phyloP scores from a whole-genome alignment of 2,113 vertebrate genomes.

The Saguinus imperator region DNA sequence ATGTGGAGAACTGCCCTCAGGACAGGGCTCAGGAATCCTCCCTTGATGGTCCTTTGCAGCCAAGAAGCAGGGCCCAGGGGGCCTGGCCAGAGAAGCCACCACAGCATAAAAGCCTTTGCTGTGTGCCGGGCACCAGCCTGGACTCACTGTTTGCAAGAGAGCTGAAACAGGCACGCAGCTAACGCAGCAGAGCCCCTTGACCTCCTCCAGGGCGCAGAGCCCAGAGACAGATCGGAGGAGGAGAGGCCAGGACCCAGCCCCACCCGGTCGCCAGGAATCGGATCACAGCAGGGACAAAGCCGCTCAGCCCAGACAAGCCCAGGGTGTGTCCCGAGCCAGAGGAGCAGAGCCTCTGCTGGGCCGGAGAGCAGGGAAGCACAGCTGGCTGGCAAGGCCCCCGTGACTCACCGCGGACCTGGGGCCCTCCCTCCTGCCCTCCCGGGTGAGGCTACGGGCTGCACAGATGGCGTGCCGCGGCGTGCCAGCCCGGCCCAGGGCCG shows the following conservation, averaged over 20 bases:
- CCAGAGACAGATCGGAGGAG: background rate
- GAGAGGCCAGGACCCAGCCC: background rate
- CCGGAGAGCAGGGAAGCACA: constrained; percentile 17
- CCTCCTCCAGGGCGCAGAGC: background rate
- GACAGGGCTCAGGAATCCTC: too few species aligned
- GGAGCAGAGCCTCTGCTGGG: background rate
- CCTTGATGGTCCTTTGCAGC: background rate
- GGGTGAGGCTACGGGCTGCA: constrained; percentile 57
- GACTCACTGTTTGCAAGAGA: background rate
- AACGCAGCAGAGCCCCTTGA: background rate
- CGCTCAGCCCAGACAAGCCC: background rate
- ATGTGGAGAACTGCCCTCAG: background rate
- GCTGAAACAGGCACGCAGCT: background rate
- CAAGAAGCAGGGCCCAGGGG: background rate
- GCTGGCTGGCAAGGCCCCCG: constrained; percentile 50
- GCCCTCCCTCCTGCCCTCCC: constrained; percentile 64
- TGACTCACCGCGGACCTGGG: constrained; percentile 73
- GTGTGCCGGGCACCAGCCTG: background rate
- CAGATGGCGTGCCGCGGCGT: constrained; percentile 57
- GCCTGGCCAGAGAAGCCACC: background rate
- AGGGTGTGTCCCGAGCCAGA: constrained; percentile 54
- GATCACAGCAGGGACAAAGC: background rate
- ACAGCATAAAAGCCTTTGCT: background rate
- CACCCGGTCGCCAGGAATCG: background rate
- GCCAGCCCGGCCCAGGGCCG: constrained; percentile 34